Percentiles rank a stretch among this genome's conserved stretches.
Evolutionary conservation across 2,888 invertebrate genomes (phyloP).

Genomic region (Clunio marinus): DNA sequence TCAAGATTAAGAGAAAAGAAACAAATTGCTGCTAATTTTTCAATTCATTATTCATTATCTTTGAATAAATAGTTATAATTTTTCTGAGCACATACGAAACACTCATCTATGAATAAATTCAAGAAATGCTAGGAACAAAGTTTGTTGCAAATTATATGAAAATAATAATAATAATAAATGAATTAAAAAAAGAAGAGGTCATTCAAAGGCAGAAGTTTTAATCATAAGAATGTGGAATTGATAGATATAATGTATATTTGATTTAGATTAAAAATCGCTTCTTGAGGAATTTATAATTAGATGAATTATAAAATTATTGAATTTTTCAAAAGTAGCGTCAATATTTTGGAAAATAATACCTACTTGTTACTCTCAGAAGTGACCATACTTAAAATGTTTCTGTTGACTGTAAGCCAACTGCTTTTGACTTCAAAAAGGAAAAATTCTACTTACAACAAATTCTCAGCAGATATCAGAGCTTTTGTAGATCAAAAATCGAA

Average conservation of each 20-base stretch:
- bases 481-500: too few species aligned
- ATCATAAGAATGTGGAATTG: constrained; percentile 19
- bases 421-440: too few species aligned
- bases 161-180: not conserved
- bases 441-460: too few species aligned
- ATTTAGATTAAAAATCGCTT: constrained; percentile 6
- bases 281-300: constrained; percentile 5
- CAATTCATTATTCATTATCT: not conserved
- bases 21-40: constrained; percentile 8
- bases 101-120: not conserved
- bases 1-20: too few species aligned
- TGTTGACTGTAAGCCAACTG: too few species aligned
- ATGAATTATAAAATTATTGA: not conserved
- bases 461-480: too few species aligned
- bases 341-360: not conserved
- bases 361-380: too few species aligned
- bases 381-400: not conserved
- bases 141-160: constrained; percentile 17
- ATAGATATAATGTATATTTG: not conserved
- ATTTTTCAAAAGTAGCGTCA: constrained; percentile 16
- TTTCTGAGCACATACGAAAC: not conserved
- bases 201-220: too few species aligned
- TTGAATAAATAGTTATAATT: not conserved
- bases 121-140: not conserved
- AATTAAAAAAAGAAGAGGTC: not conserved